Evolutionary conservation across 2,888 invertebrate genomes (phyloP).

Genomic region (Thecocarcelia acutangulata): DNA sequence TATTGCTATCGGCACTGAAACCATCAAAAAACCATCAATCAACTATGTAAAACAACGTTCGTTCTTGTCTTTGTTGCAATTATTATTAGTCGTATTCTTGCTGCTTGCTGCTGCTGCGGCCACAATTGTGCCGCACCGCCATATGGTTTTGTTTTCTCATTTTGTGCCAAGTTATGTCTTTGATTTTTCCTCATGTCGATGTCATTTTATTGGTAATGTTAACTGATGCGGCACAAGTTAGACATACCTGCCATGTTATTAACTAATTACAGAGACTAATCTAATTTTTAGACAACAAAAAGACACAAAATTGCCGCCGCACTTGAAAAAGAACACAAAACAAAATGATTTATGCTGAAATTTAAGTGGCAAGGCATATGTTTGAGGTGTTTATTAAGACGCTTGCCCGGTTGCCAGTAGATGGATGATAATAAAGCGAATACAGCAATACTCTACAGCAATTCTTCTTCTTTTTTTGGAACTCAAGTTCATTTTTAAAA

Average conservation of each 20-base stretch:
- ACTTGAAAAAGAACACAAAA: slow-evolving; percentile 67
- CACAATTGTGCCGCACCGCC: not conserved
- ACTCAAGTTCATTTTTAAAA: too few species aligned
- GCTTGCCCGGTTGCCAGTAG: too few species aligned
- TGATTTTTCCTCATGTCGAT: slow-evolving; percentile 23
- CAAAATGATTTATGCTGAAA: slow-evolving; percentile 67
- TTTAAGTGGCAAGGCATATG: slow-evolving; percentile 10
- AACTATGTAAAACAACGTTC: slow-evolving; percentile 73
- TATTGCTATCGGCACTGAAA: slow-evolving; percentile 64
- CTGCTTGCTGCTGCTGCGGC: slow-evolving; percentile 10
- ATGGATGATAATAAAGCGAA: not conserved
- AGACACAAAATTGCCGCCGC: slow-evolving; percentile 72
- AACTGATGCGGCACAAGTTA: slow-evolving; percentile 68
- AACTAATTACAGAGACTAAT: slow-evolving; percentile 80
- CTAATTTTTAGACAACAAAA: slow-evolving; percentile 74
- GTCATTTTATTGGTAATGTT: slow-evolving; percentile 60
- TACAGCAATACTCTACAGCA: not conserved
- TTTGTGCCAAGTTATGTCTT: slow-evolving; percentile 37
- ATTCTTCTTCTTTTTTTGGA: not conserved
- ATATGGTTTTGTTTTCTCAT: slow-evolving; percentile 2
- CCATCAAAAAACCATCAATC: slow-evolving; percentile 79
- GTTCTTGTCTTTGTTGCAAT: slow-evolving; percentile 40
- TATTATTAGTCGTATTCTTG: slow-evolving; percentile 27
- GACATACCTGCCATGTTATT: slow-evolving; percentile 79
- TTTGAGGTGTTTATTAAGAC: not conserved